phyloP scores from a whole-genome alignment of 2,888 invertebrate genomes.

The Petrolisthes cinctipes region DNA sequence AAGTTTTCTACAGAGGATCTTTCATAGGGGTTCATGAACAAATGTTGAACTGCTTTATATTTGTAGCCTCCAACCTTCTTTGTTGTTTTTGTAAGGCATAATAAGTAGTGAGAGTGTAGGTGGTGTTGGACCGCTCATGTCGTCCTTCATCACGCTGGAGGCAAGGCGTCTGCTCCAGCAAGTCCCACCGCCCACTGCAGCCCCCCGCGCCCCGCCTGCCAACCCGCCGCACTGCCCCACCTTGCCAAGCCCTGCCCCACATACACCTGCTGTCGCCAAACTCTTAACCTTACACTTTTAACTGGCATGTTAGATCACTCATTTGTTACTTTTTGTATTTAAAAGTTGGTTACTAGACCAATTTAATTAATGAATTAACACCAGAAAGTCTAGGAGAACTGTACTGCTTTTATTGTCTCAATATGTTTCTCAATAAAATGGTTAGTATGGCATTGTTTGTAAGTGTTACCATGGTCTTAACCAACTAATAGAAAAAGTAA shows the following conservation, averaged over 20 bases:
- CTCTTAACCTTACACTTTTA: constrained; percentile 13
- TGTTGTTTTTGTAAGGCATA: constrained; percentile 59
- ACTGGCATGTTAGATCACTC: constrained; percentile 10
- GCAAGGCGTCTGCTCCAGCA: constrained; percentile 55
- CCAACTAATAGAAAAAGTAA: constrained; percentile 30
- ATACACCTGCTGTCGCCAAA: constrained; percentile 25
- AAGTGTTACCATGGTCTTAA: constrained; percentile 4
- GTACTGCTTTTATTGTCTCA: too few relatives aligned
- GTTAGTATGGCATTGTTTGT: too few relatives aligned
- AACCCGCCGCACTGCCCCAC: constrained; percentile 38
- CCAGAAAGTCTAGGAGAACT: too few relatives aligned
- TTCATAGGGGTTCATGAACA: constrained; percentile 53
- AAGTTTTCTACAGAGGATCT: constrained; percentile 54
- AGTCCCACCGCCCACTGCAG: constrained; percentile 31
- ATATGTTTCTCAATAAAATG: too few relatives aligned
- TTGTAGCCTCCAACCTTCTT: constrained; percentile 59
- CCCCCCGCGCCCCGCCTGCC: constrained; percentile 51
- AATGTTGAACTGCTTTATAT: constrained; percentile 58
- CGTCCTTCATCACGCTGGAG: constrained; percentile 59
- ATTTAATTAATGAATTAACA: not conserved
- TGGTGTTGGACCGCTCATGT: constrained; percentile 59
- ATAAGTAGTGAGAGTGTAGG: constrained; percentile 61
- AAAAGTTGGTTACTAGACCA: not conserved
- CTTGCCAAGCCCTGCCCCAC: constrained; percentile 25
- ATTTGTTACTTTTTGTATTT: not conserved